Evolutionary conservation across 2,888 invertebrate genomes (phyloP), one percentile per base, ranked within the genome.

Genomic region (Parascotia fuliginaria): DNA sequence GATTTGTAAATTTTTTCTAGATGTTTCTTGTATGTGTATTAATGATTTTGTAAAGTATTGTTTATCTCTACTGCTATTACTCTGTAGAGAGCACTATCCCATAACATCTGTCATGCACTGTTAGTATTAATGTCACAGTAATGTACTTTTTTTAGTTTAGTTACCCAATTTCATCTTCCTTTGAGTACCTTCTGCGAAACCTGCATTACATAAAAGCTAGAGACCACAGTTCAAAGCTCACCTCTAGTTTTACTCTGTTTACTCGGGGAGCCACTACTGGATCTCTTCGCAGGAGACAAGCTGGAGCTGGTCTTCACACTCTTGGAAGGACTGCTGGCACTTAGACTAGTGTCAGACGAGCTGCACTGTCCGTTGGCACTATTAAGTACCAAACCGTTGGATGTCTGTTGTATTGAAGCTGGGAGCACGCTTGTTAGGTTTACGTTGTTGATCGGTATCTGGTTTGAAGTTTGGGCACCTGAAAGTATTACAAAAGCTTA

Each of bases 301-400:
- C 96, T 97, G 14, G 96, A 96, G 24, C 96, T 96, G 39, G 97
- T 97, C 78, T 97, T 97, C 9, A 96, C 95, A 82, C 97, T 97
- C 81, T 97, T 96, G 41, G 96, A 97, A 0, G 97, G 97, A 74
- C 96, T 97, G 62, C 95, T 95, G 33, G 95, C 96, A 68, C 95
- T 95, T 28, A 94, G 81, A 72, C 95, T 88, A 7, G 92, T 92
- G 65, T 92, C 92, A 0, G 92, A 92, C 0, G 92, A 92, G 37
- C 92, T 92, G 70, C 92, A 92, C 59, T 89, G 93, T 5, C 85
- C 92, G 57, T 87, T 92, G 7, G 87, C 83, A 45, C 74, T 86
- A 75, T 70, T 83, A 5, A 83, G 72, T 0, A 82, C 87, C 19
- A 83, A 74, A 6, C 75, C 87, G 57, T 87, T 73, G 1, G 83